A percentile compares a stretch with the other conserved stretches of the same genome.
These are phyloP conservation scores for Cyanistes caeruleus DNA, from an alignment of 2,113 vertebrate species.

Conservation along the genomic window DNA sequence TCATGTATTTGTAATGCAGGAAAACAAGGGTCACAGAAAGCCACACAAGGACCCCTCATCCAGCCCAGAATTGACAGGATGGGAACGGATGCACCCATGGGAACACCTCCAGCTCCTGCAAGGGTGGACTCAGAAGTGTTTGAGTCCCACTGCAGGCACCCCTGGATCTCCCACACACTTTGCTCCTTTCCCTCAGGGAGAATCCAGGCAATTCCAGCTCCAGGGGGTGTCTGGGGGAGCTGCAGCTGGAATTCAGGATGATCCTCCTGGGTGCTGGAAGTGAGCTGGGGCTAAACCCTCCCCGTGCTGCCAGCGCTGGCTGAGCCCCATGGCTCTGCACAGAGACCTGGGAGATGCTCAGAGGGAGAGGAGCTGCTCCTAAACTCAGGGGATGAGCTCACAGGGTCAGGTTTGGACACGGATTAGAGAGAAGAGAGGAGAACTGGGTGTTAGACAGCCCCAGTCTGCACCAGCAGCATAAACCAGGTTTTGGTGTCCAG, in stretches of 20 bases:
- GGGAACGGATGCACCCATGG: not conserved
- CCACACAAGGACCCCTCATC: not conserved
- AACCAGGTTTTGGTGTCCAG: not conserved
- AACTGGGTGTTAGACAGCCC: not conserved
- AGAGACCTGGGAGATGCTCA: not conserved
- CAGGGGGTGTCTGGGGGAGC: not conserved
- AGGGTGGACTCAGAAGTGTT: too few relatives aligned
- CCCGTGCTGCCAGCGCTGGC: not conserved
- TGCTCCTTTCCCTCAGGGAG: not conserved
- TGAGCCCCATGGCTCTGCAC: not conserved
- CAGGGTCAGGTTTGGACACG: not conserved
- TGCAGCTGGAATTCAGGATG: not conserved
- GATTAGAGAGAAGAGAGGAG: not conserved
- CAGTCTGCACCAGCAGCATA: fast-evolving
- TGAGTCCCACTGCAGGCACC: not conserved
- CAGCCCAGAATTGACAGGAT: not conserved
- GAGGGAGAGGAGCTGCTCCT: not conserved
- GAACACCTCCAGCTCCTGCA: not conserved
- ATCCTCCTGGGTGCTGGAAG: not conserved
- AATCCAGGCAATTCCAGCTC: not conserved
- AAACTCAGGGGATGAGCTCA: not conserved
- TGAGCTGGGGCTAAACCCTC: not conserved
- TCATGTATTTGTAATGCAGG: fast-evolving
- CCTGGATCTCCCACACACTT: not conserved
- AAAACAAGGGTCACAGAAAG: too few relatives aligned